These are phyloP conservation scores for Cladopsammia gracilis DNA, from an alignment of 64 coral and sea anemone genomes.

Conservation along the genomic window DNA sequence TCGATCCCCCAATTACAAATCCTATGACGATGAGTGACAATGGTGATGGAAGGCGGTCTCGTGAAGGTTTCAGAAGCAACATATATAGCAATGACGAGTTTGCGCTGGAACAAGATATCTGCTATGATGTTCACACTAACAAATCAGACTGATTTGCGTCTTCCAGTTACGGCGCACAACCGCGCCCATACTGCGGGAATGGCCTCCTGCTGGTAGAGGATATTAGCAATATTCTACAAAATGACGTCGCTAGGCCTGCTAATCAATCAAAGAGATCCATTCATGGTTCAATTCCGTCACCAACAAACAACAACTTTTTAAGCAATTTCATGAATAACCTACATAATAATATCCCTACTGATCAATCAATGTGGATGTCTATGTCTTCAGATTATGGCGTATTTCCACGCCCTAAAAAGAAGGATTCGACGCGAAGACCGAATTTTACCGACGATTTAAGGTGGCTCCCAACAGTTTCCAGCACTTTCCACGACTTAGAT, in stretches of 20 bases:
- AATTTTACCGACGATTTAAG: slow-evolving; percentile 4
- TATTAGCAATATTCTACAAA: no score
- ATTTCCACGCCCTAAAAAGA: background rate
- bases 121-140: background rate
- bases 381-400: background rate
- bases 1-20: background rate
- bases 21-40: background rate
- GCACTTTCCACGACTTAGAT: no score
- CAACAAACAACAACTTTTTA: background rate
- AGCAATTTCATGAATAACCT: no score
- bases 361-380: background rate
- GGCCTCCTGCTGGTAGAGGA: background rate
- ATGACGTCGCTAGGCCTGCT: background rate
- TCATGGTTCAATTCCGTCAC: background rate
- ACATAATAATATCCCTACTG: background rate
- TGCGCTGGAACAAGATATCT: no score
- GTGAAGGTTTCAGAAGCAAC: background rate
- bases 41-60: background rate
- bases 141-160: background rate
- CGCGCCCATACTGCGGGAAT: background rate
- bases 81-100: background rate
- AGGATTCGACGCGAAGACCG: background rate
- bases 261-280: background rate
- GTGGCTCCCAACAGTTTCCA: no score
- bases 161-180: background rate